Evolutionary conservation across 1,140 invertebrate species (phyloP), one percentile per base, ranked within the genome.

Genomic region (Sweltsa coloradensis): DNA sequence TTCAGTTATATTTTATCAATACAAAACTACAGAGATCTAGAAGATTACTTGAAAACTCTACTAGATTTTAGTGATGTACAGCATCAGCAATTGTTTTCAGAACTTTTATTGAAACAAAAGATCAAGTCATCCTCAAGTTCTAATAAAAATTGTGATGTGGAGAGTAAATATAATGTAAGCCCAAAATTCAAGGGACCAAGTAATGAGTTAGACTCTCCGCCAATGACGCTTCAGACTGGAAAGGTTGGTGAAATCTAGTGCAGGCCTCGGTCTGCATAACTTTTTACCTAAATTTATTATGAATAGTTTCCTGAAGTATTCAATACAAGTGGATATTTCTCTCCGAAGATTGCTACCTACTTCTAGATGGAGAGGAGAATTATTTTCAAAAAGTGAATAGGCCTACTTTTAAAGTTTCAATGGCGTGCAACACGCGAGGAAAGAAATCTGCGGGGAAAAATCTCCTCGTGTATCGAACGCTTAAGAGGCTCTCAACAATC

Each of bases 1-100:
- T 71, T 49, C 55, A 74, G 79, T 41, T 76, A 73, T 57, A 73
- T 85, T 14, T 51, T 75, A 47, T 65, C 70, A 34, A 81, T 85
- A 42, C 66, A 78, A 55, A 72, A 77, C 59, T 72, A 74, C 51
- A 62, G 64, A 44, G 82, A 84, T 57, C 69, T 83, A 14, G 78
- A 83, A 50, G 75, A 79, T 36, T 83, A 83, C 55, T 74, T 85
- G 54, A 70, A 72, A 55, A 78, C 74, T 29, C 65, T 85, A 34
- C 52, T 87, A 0, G 70, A 82, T 61, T 72, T 71, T 47, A 71
- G 69, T 22, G 75, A 79, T 60, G 59, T 69, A 13, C 70, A 73
- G 44, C 83, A 85, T 60, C 72, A 71, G 50, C 64, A 71, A 37
- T 83, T 84, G 60, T 70, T 79, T 34, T 53, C 66, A 4, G 75